A percentile compares a stretch with the other conserved stretches of the same genome.
phyloP scores from a whole-genome alignment of 30 jellyfish, hydroid and myxozoan species.

The Cassiopea xamachana region DNA sequence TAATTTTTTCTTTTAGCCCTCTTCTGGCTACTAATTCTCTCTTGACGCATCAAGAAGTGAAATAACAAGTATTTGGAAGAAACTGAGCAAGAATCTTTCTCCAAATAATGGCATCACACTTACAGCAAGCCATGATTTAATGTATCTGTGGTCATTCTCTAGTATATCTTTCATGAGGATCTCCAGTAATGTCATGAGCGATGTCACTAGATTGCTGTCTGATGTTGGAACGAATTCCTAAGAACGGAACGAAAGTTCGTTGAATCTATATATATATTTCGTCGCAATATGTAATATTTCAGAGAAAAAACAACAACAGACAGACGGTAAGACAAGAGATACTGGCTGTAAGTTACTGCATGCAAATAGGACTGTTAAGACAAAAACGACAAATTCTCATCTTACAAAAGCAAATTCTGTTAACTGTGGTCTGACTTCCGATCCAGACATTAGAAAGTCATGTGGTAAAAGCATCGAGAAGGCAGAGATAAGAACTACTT shows the following conservation, averaged over 20 bases:
- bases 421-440: not conserved
- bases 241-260: not conserved
- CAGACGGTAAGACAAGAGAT: not conserved
- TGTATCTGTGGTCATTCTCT: conserved; percentile 77
- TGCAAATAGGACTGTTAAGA: not conserved
- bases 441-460: no score
- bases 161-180: conserved; percentile 81
- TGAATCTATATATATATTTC: no score
- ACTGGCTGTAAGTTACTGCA: no score
- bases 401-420: not conserved
- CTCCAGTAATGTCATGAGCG: conserved; percentile 87
- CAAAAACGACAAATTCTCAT: not conserved
- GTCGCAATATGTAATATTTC: no score
- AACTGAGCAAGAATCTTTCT: no score
- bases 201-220: conserved; percentile 88
- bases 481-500: not conserved
- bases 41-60: no score
- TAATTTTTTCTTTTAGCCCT: no score
- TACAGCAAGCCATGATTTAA: conserved; percentile 92
- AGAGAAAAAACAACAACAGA: no score
- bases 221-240: conserved; percentile 96
- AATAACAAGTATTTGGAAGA: no score
- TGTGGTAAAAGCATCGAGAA: not conserved
- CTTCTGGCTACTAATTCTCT: no score
- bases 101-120: conserved; percentile 1